Evolutionary conservation across 1,140 invertebrate species (phyloP), one percentile per base, ranked within the genome.

Genomic region (Zaprionus taronus): DNA sequence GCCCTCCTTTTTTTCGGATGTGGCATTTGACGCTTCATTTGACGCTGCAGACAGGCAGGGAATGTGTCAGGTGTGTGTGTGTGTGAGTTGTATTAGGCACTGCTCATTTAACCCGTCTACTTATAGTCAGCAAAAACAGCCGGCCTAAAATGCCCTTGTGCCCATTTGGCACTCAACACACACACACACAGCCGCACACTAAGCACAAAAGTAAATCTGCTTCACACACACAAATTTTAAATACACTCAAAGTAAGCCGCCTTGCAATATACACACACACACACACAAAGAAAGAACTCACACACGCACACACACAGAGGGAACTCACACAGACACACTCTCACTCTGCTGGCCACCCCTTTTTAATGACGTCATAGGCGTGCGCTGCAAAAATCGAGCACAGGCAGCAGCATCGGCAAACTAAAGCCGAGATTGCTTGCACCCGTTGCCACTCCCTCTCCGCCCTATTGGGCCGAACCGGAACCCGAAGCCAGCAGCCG

Each of bases 361-460:
- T 76, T 90, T 72, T 80, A 80, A 77, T 90, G 85, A 90, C 85
- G 85, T 90, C 85, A 89, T 84, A 90, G 85, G 74, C 74, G 74
- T 36, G 64, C 26, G 64, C 76, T 74, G 76, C 76, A 74, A 60
- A 66, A 57, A 58, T 68, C 41, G 68, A 41, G 74, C 70, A 76
- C 36, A 60, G 44, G 57, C n/a, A 55, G 51, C 61, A 15, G 24
- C 36, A 58, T 12, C 51, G 24, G 64, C 26, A 63, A 41, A 62
- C 60, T 22, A 47, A 36, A 65, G 31, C 65, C 28, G 38, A 56
- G 41, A 65, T 36, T 26, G 28, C 12, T 5, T 26, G 17, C 22
- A 14, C 20, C 20, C 24, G 1, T 7, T 3, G 24, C 56, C 28
- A 4, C 24, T 4, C 60, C 11, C 22, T 26, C 38, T 22, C 51